Base-by-base conservation (phyloP, 1,140 invertebrate species). In the Maconellicoccus hirsutus region DNA sequence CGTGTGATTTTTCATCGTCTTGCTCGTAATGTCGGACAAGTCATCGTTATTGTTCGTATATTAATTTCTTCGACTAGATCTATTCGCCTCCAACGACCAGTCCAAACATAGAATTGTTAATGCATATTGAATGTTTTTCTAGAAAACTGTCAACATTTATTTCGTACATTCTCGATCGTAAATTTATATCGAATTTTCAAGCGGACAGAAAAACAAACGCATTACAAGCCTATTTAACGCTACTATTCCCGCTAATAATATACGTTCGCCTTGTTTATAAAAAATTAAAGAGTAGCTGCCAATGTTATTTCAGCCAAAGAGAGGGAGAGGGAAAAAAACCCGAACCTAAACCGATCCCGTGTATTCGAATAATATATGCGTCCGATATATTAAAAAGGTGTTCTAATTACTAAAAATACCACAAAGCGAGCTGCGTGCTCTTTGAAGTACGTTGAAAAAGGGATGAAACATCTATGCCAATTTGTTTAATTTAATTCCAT, bases 21-120 rank as follows among this genome's bases (percentile, higher is more conserved):
- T 52, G 42, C 42, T 52, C 42, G 42, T 52, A 16, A 52, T 52
- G 29, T 33, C n/a, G 42, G 42, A 52, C 42, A 2, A 52, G 12
- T 52, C 42, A 19, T 52, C 42, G 42, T 52, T 52, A 52, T 52
- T 52, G 42, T 52, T 52, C 42, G 42, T 52, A 52, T 52, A 52
- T 52, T 52, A 52, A 52, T 52, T 8, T 52, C 42, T 52, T 16
- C 42, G 42, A 52, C 6, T 16, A 14, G 42, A 19, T 52, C n/a
- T 16, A 52, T 16, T 52, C 42, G 42, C 42, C 42, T 52, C 42
- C 42, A 19, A 14, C 42, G 42, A 52, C 42, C 42, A 19, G 42
- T 52, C 42, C 42, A 16, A 14, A 16, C 42, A 33, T 33, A 33
- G 29, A 33, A 33, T 33, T 33, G 29, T 19, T 52, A 52, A 52